These are phyloP conservation scores for Parthenolecanium corni DNA, from an alignment of 2,888 invertebrate species.

Conservation along the genomic window DNA sequence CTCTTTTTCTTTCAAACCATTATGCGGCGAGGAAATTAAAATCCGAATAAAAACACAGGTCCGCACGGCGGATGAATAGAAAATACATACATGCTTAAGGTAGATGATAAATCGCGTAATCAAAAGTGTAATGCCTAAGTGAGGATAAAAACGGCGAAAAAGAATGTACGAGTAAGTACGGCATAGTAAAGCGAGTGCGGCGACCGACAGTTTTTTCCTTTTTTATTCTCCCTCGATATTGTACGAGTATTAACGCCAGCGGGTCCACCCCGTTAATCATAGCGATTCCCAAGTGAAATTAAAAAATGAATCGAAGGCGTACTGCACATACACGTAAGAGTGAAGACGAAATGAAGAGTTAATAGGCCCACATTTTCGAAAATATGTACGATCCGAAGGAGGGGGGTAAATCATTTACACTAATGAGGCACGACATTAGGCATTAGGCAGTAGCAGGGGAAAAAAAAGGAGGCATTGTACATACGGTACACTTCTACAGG, in stretches of 20 bases:
- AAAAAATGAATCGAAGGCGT: constrained; percentile 13
- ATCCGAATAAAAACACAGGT: neutral
- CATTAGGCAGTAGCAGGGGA: neutral
- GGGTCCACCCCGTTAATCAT: constrained; percentile 21
- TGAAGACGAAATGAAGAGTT: neutral
- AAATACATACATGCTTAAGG: constrained; percentile 17
- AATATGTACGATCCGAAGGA: neutral
- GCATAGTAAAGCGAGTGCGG: constrained; percentile 8
- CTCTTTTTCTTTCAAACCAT: too few species aligned
- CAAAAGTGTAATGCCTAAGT: constrained; percentile 17
- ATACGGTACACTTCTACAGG: constrained; percentile 13
- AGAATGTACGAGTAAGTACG: neutral
- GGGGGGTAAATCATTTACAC: constrained; percentile 22
- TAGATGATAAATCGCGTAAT: constrained; percentile 22
- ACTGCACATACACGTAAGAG: too few species aligned
- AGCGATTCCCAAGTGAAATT: constrained; percentile 24
- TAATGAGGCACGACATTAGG: constrained; percentile 23
- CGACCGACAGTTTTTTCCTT: constrained; percentile 2
- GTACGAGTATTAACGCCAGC: constrained; percentile 11
- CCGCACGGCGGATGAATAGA: constrained; percentile 17
- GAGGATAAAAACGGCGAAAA: constrained; percentile 1
- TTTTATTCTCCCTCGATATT: neutral
- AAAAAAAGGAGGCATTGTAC: neutral
- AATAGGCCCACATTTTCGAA: neutral
- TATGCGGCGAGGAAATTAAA: neutral